Percentiles rank a stretch among this genome's conserved stretches.
Evolutionary conservation across 2,797 vertebrate species (phyloP).

Genomic region (Gambusia yucatana): DNA sequence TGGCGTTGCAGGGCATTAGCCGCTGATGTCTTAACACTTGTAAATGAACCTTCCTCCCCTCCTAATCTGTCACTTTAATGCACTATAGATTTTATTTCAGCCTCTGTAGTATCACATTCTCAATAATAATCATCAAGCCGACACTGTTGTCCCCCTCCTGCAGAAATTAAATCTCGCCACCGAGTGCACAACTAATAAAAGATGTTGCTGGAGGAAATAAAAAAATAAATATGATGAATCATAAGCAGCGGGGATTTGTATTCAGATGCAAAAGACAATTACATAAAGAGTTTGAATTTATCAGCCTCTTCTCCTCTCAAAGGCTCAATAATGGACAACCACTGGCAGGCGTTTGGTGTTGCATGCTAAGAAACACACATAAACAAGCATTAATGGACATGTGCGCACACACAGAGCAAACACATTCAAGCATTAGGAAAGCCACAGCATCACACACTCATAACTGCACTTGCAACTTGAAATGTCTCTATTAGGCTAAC

Average conservation of each 20-base stretch:
- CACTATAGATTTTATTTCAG: slow-evolving; percentile 99
- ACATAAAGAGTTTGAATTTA: slow-evolving; percentile 91
- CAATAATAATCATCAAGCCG: slow-evolving; percentile 99
- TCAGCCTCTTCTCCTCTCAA: slow-evolving; percentile 86
- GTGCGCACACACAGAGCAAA: slow-evolving; percentile 39
- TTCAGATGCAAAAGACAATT: slow-evolving; percentile 95
- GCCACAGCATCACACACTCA: slow-evolving; percentile 28
- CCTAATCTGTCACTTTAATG: slow-evolving; percentile 99
- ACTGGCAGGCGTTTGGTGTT: slow-evolving; percentile 59
- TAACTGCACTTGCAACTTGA: slow-evolving; percentile 15
- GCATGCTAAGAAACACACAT: slow-evolving; percentile 17
- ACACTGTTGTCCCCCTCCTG: slow-evolving; percentile 92
- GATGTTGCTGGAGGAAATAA: slow-evolving; percentile 97
- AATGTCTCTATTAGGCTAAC: not conserved
- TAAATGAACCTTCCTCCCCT: slow-evolving; percentile 95
- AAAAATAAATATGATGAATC: slow-evolving; percentile 99
- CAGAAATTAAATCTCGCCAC: slow-evolving; percentile 98
- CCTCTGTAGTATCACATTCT: slow-evolving; percentile 93
- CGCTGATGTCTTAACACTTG: slow-evolving; percentile 98
- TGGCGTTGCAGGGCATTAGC: slow-evolving; percentile 93
- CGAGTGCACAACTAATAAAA: slow-evolving; percentile 99
- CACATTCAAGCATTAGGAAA: slow-evolving; percentile 21
- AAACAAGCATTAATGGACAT: slow-evolving; percentile 30
- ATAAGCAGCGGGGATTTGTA: slow-evolving; percentile 89
- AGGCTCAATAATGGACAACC: slow-evolving; percentile 87